These are phyloP conservation scores for Cephalopholis sonnerati DNA, from an alignment of 2,113 vertebrate species.

Conservation along the genomic window DNA sequence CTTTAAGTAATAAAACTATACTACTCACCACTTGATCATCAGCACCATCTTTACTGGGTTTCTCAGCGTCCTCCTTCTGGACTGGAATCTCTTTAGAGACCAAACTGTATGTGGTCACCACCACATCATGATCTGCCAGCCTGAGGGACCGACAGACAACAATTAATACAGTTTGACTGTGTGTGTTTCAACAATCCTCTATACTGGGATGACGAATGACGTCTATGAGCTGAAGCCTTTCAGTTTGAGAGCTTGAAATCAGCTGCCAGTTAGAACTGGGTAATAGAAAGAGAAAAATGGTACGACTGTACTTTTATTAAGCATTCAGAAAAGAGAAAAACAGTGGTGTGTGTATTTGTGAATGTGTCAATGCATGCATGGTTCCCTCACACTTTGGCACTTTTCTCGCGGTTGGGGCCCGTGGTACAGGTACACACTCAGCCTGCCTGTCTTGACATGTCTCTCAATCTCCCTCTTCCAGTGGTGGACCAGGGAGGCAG, in stretches of 20 bases:
- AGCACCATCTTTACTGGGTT: constrained; percentile 73
- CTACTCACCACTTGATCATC: constrained; percentile 79
- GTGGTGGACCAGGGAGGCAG: constrained; percentile 96
- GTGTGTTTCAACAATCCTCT: neutral
- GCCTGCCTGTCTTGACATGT: constrained; percentile 79
- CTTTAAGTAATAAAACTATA: neutral
- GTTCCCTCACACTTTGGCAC: constrained; percentile 86
- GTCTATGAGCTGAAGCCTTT: neutral
- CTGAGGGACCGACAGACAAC: constrained; percentile 73
- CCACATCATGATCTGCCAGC: constrained; percentile 90
- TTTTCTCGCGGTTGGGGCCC: constrained; percentile 89
- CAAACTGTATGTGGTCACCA: constrained; percentile 95
- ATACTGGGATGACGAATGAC: neutral
- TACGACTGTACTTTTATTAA: neutral
- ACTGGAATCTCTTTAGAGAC: constrained; percentile 91
- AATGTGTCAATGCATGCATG: neutral
- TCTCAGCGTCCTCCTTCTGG: constrained; percentile 85
- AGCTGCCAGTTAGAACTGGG: too few relatives aligned
- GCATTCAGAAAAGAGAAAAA: neutral
- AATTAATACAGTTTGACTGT: neutral
- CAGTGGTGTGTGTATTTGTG: neutral
- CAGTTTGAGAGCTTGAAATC: neutral
- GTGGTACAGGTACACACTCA: constrained; percentile 92
- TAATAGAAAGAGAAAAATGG: too few relatives aligned
- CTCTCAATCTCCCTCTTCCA: constrained; percentile 95